Percentiles rank a stretch among this genome's conserved stretches.
Conservation (phyloP, 2,113 vertebrate species). For the Coptodon rendalli region DNA sequence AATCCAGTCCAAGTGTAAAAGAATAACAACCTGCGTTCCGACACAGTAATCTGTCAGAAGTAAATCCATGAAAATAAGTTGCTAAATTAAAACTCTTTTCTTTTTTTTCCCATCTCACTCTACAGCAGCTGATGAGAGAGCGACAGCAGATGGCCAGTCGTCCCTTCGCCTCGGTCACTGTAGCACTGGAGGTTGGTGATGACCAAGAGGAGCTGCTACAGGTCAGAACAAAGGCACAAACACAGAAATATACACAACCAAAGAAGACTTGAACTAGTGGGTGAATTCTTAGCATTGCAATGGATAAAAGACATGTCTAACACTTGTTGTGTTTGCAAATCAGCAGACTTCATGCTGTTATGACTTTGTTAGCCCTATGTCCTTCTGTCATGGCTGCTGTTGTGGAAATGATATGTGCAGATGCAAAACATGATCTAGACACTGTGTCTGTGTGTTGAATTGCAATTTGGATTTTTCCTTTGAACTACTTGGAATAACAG, state of each 20-base stretch:
- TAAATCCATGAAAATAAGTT: not conserved
- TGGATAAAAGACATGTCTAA: not conserved
- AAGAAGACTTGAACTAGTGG: not conserved
- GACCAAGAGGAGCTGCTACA: slow-evolving; percentile 58
- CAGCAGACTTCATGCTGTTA: not conserved
- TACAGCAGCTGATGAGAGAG: slow-evolving; percentile 88
- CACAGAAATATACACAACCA: not conserved
- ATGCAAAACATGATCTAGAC: not conserved
- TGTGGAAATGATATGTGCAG: not conserved
- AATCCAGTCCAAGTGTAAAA: not conserved
- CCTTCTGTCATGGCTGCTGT: not conserved
- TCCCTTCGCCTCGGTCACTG: slow-evolving; percentile 86
- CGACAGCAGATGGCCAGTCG: slow-evolving; percentile 94
- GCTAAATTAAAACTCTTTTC: not conserved
- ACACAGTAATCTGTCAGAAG: not conserved
- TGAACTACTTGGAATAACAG: not conserved
- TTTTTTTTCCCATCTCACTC: slow-evolving; percentile 16
- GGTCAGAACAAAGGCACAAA: slow-evolving; percentile 21
- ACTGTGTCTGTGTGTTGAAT: not conserved
- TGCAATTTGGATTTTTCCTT: accelerated
- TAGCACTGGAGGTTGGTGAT: slow-evolving; percentile 77
- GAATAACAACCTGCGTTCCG: not conserved
- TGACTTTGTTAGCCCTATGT: not conserved
- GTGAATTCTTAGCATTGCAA: not conserved
- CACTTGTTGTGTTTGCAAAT: not conserved